Evolutionary conservation across 2,113 vertebrate species (phyloP), one percentile per base, ranked within the genome.

Genomic region (Semicossyphus pulcher): DNA sequence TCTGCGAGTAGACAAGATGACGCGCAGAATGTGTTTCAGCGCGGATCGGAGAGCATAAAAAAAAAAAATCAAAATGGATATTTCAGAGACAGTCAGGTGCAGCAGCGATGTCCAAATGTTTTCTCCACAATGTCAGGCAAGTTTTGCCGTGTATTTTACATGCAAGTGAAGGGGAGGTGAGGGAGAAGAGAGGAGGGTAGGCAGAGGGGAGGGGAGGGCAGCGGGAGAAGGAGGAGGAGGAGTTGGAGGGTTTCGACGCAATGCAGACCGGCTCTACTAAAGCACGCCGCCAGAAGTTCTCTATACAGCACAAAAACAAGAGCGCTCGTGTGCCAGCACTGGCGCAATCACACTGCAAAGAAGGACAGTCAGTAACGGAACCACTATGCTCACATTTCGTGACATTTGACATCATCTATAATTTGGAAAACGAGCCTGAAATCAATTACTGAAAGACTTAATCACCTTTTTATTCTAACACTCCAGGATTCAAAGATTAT

Each of bases 231-330:
- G 64, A 82, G 70, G 84, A 74, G 85, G 89, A 82, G 88, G 88
- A 88, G 86, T 82, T 86, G 89, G 88, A 90, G 88, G 88, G 86
- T 90, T 94, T 93, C 93, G 93, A 94, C 94, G 93, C 94, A 94
- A 94, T 94, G 94, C 94, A 94, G 94, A 92, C 88, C 88, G 91
- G 86, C 88, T 90, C 88, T 79, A 86, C 88, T 89, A 89, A 87
- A 90, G 84, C 91, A 90, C 84, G 86, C 86, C 87, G 91, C 86
- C 85, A 87, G 80, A 91, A 92, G 82, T 92, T 89, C 90, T 85
- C 72, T 80, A 84, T 80, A 88, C 84, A 81, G 78, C 88, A 91
- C 82, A 90, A 82, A 92, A 91, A 85, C 85, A 88, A 70, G 77
- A 88, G 83, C 83, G 70, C 64, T 61, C 45, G 64, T 76, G 87